Percentiles rank a stretch among this genome's conserved stretches.
Conservation (phyloP, 2,797 vertebrate species). For the Pipistrellus pipistrellus region DNA sequence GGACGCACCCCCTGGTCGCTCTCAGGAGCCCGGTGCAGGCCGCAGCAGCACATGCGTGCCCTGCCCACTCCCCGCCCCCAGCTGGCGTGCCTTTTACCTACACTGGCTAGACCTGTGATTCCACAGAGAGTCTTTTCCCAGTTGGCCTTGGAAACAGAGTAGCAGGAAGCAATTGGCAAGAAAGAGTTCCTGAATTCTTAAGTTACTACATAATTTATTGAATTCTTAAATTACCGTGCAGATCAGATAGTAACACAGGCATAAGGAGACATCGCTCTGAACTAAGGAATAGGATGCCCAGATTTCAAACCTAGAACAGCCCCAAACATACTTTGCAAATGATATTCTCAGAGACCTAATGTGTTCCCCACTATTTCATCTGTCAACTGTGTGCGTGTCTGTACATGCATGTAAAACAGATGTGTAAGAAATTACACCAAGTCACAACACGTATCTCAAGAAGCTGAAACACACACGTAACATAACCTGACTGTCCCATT, state of each 20-base stretch:
- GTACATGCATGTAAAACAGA: not conserved
- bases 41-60: no score
- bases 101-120: no score
- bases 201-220: not conserved
- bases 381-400: rapidly evolving
- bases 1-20: no score
- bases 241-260: not conserved
- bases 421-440: no score
- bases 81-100: no score
- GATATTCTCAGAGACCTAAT: not conserved
- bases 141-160: not conserved
- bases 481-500: rapidly evolving
- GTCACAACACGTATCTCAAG: not conserved
- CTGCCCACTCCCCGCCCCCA: no score
- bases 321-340: not conserved
- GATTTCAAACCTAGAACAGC: not conserved
- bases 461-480: not conserved
- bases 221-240: not conserved
- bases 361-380: not conserved
- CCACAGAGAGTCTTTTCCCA: not conserved
- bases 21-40: no score
- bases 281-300: not conserved
- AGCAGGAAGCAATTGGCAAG: not conserved
- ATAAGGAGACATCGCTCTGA: not conserved
- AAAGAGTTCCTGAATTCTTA: not conserved